These are phyloP conservation scores for Philhelius pedissequus DNA, from an alignment of 2,888 invertebrate species.

Conservation along the genomic window DNA sequence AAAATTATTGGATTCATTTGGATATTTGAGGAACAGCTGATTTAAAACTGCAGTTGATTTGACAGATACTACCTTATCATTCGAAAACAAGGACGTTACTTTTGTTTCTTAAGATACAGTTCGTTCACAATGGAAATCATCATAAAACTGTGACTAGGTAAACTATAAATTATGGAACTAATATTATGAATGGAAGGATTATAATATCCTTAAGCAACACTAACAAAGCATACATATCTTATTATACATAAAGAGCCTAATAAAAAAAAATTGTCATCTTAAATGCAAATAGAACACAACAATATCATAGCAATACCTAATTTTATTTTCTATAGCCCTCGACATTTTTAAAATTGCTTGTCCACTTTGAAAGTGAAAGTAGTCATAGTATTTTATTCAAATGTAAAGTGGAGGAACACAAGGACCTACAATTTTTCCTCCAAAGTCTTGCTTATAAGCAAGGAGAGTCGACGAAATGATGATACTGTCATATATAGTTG, in stretches of 20 bases:
- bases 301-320: not conserved
- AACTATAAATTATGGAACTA: too few relatives aligned
- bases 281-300: not conserved
- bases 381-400: conserved; percentile 3
- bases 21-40: too few relatives aligned
- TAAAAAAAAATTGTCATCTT: not conserved
- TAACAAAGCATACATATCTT: too few relatives aligned
- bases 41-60: too few relatives aligned
- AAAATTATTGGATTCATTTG: too few relatives aligned
- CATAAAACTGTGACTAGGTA: too few relatives aligned
- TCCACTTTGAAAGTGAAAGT: not conserved
- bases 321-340: not conserved
- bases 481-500: not conserved
- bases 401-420: not conserved
- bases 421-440: not conserved
- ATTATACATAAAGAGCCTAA: not conserved
- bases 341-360: not conserved
- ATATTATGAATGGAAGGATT: too few relatives aligned
- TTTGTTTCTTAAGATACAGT: too few relatives aligned
- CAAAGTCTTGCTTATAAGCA: not conserved
- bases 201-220: too few relatives aligned
- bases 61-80: too few relatives aligned
- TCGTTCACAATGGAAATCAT: too few relatives aligned
- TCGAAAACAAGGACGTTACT: too few relatives aligned
- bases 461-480: conserved; percentile 7